phyloP scores from a whole-genome alignment of 2,888 invertebrate species.

The Anoncus sp. region DNA sequence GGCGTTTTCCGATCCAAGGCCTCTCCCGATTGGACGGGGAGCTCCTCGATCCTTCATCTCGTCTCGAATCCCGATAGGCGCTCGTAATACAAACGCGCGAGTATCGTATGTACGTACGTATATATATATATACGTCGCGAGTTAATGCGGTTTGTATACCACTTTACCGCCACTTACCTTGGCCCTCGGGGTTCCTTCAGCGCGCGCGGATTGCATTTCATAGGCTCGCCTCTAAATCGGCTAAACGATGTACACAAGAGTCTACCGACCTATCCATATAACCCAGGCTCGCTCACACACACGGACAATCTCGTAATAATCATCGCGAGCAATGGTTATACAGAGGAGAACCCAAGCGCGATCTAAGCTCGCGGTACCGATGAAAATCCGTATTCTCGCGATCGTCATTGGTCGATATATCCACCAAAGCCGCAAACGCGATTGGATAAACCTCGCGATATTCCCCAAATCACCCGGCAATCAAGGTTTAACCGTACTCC shows the following conservation, averaged over 20 bases:
- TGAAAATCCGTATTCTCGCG: background rate
- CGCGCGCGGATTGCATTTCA: conserved; percentile 53
- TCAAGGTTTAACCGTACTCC: too few relatives aligned
- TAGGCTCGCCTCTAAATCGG: conserved; percentile 72
- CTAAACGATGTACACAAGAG: conserved; percentile 67
- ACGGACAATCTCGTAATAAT: background rate
- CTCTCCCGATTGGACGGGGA: conserved; percentile 58
- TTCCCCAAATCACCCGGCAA: background rate
- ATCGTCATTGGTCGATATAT: background rate
- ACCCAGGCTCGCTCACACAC: conserved; percentile 19
- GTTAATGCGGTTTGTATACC: conserved; percentile 64
- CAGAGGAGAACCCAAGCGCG: background rate
- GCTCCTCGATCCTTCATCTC: conserved; percentile 59
- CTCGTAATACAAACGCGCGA: conserved; percentile 3
- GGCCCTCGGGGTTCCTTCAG: conserved; percentile 55
- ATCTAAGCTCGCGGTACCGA: background rate
- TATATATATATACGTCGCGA: conserved; percentile 6
- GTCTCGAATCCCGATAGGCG: conserved; percentile 47
- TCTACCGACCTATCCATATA: background rate
- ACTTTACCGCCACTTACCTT: conserved; percentile 75
- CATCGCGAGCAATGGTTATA: background rate
- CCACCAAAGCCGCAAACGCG: background rate
- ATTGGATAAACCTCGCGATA: background rate
- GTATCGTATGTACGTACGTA: conserved; percentile 5
- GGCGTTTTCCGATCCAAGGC: conserved; percentile 53